Conservation (phyloP, 2,113 vertebrate genomes). For the Chionis minor region DNA sequence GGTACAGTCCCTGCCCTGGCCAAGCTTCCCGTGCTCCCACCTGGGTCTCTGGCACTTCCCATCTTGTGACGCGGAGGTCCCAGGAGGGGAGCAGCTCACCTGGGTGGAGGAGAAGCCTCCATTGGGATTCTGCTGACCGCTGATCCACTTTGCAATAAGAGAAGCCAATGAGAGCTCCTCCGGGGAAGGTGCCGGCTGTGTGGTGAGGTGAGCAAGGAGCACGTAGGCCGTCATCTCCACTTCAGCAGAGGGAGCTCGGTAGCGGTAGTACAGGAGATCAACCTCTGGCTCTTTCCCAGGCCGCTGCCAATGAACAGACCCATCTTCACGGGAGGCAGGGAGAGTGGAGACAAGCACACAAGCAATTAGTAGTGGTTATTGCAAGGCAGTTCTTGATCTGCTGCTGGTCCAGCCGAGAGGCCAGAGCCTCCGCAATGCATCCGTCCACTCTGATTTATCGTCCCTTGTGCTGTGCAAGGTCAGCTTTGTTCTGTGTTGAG, state of each 20-base stretch:
- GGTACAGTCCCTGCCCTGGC: no score
- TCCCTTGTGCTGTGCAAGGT: neutral
- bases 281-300: conserved; percentile 26
- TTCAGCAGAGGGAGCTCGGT: conserved; percentile 68
- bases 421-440: neutral
- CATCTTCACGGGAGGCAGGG: neutral
- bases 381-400: neutral
- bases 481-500: neutral
- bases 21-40: neutral
- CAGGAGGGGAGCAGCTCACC: conserved; percentile 40
- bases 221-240: conserved; percentile 73
- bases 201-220: conserved; percentile 51
- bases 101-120: conserved; percentile 79
- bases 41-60: neutral
- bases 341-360: neutral
- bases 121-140: conserved; percentile 68
- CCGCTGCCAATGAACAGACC: conserved; percentile 68
- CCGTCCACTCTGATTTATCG: neutral
- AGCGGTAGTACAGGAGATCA: neutral
- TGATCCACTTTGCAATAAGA: conserved; percentile 61
- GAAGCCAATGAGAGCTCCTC: neutral
- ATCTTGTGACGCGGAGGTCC: neutral
- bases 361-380: neutral
- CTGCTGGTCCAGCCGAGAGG: rapidly evolving
- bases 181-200: neutral